Percentiles rank a stretch among this genome's conserved stretches.
phyloP scores from a whole-genome alignment of 2,797 vertebrate genomes.

The Podarcis lilfordi region DNA sequence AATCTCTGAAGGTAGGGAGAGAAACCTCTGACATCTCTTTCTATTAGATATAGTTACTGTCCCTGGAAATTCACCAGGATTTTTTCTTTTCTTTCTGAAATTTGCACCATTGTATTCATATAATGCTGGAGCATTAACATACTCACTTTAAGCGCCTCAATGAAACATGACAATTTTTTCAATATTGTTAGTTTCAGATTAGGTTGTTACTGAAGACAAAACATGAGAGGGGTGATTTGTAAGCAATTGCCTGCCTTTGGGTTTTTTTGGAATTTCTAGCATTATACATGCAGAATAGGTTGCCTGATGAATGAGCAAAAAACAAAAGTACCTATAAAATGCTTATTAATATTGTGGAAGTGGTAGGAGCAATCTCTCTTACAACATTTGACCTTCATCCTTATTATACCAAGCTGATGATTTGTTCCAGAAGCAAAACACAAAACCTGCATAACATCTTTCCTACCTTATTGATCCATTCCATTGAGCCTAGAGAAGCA shows the following conservation, averaged over 20 bases:
- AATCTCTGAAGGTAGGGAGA: conserved; percentile 15
- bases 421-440: conserved; percentile 60
- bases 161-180: conserved; percentile 40
- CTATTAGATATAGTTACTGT: conserved; percentile 4
- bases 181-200: conserved; percentile 47
- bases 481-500: conserved; percentile 58
- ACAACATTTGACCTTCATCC: conserved; percentile 51
- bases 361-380: conserved; percentile 46
- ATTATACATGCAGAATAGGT: conserved; percentile 34
- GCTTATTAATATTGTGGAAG: conserved; percentile 52
- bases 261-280: conserved; percentile 49
- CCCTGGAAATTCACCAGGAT: conserved; percentile 9
- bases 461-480: conserved; percentile 72
- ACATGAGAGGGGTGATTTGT: conserved; percentile 54
- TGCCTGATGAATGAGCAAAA: conserved; percentile 39
- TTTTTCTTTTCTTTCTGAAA: conserved; percentile 28
- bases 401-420: conserved; percentile 53
- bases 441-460: conserved; percentile 46
- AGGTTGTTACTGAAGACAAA: conserved; percentile 57
- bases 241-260: conserved; percentile 47
- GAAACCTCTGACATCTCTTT: not conserved
- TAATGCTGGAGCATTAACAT: conserved; percentile 53
- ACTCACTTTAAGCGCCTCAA: conserved; percentile 48
- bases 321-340: conserved; percentile 30
- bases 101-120: conserved; percentile 28